Evolutionary conservation across 2,888 invertebrate genomes (phyloP), one percentile per base, ranked within the genome.

Genomic region (Eucriotettix oculatus): DNA sequence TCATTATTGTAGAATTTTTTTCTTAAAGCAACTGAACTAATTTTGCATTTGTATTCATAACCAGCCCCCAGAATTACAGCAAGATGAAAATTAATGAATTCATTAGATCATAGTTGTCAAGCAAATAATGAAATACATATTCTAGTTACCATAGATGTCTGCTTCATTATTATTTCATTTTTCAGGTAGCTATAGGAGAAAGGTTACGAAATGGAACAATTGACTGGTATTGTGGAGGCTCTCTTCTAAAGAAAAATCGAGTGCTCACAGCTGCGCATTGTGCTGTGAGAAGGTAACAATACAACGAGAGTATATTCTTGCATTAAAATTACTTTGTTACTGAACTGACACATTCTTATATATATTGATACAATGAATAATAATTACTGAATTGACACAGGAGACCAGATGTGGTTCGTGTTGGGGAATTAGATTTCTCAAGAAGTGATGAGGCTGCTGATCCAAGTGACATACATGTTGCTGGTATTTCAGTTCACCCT

Each of bases 191-290:
- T 1, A 56, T 67, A 16, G 67, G 67, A 10, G 63, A 66, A 61
- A 59, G 59, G 44, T 29, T 56, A 16, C 52, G 41, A 7, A 53
- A 58, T 10, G 56, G 61, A 5, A 52, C 58, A 10, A 52, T 64
- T 16, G 60, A 64, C 40, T 67, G 65, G 66, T 65, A 62, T 48
- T 68, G 68, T 63, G 66, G 66, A 10, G 68, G 66, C 10, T 58
- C 65, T 12, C 59, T 68, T 14, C 58, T 68, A 12, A 60, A 63
- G 44, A 58, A 59, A 29, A 61, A 61, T 40, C 60, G 62, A 10
- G 66, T 68, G 11, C 60, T 67, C 16, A 68, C 68, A 16, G 67
- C 68, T 10, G 67, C 67, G 16, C 67, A 68, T 57, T 68, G 68
- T 61, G 62, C 63, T n/a, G 62, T 61, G 42, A 59, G 63, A 41